Base-by-base conservation (phyloP, 2,888 invertebrate genomes). In the Diploptera punctata region DNA sequence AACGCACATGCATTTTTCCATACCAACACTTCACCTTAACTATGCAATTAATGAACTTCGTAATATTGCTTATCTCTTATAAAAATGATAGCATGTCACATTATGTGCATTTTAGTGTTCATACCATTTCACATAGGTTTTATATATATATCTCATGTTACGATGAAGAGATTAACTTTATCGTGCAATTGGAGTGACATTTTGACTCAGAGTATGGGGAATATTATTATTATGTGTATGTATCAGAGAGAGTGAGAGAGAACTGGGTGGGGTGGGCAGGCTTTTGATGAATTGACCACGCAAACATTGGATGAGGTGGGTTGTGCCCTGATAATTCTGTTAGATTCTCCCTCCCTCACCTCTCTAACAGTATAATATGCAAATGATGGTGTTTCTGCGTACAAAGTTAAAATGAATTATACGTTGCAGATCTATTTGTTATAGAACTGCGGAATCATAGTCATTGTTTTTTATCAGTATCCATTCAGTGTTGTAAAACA, bases 201-300 rank as follows among this genome's bases (percentile, higher is more conserved):
- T 38, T 5, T 13, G 13, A 47, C 47, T 47, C 10, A n/a, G 47
- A 4, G 47, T 47, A 5, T 38, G 38, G 47, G n/a, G 10, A 10
- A 47, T 47, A 47, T 7, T 7, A 47, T 47, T 47, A 47, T 47
- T 47, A 47, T 47, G 47, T 47, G 47, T 47, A n/a, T 47, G 47
- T n/a, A 47, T n/a, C 47, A 47, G 18, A 4, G 47, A 33, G 47
- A n/a, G n/a, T 47, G 47, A n/a, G 10, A 9, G 47, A n/a, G 18
- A 47, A 13, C 3, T 7, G 7, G 47, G 10, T 7, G n/a, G 10
- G 47, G 47, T 10, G 7, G 47, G 47, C 10, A 4, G 10, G 47
- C 47, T 47, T 47, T 47, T 47, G 47, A 47, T 47, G 47, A 47
- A 47, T 47, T 47, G 47, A n/a, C 47, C 47, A 47, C 47, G 47